phyloP scores from a whole-genome alignment of 2,888 invertebrate genomes.

The Malachius bipustulatus region DNA sequence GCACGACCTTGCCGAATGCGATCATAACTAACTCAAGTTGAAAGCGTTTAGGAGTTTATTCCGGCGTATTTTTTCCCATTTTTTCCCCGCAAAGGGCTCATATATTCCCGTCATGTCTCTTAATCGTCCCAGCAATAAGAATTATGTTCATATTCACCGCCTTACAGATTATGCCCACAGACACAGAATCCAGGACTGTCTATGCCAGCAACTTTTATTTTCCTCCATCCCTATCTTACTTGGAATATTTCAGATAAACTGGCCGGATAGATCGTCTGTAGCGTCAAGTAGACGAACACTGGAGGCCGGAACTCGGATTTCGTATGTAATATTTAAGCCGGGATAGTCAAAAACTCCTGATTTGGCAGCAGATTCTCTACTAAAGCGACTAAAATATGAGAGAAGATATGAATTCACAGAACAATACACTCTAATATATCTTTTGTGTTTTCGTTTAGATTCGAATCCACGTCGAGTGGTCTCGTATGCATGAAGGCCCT shows the following conservation, averaged over 20 bases:
- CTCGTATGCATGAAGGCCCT: no score
- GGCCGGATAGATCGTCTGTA: constrained; percentile 21
- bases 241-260: constrained; percentile 26
- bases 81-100: no score
- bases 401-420: constrained; percentile 13
- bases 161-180: no score
- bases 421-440: constrained; percentile 12
- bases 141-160: no score
- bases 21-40: no score
- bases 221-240: constrained; percentile 20
- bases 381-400: constrained; percentile 15
- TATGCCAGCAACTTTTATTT: constrained; percentile 22
- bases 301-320: constrained; percentile 19
- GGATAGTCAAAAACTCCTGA: constrained; percentile 20
- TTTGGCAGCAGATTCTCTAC: constrained; percentile 22
- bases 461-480: no score
- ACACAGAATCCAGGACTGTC: no score
- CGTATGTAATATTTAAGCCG: constrained; percentile 22
- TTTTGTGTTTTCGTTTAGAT: constrained; percentile 11
- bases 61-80: no score
- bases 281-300: constrained; percentile 22
- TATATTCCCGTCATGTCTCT: no score
- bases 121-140: no score
- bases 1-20: no score
- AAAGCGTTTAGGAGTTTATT: no score